Evolutionary conservation across 1,140 invertebrate species (phyloP), one percentile per base, ranked within the genome.

Genomic region (Papilio polyxenes): DNA sequence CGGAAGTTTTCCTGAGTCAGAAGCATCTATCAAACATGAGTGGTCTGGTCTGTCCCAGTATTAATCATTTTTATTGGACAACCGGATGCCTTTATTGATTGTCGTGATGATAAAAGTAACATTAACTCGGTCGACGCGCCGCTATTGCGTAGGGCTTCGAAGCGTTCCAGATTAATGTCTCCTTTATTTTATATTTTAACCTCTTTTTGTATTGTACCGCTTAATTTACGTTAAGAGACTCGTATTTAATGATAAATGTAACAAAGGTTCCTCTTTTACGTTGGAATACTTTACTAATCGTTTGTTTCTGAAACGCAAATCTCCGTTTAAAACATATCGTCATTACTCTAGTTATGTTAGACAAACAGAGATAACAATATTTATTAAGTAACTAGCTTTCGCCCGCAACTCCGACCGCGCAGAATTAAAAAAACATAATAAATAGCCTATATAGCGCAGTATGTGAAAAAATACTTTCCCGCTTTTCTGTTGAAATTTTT

Each of bases 1-100:
- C 77, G 56, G 78, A 78, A 83, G 75, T 85, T 81, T 51, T 83
- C 78, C 51, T 81, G 81, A 82, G 81, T 87, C 84, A 83, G 84
- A 83, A 72, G 76, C 85, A 90, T 91, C 87, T 88, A 91, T 91
- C 87, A 91, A 82, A 74, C 69, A 75, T 75, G 88, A 88, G 84
- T 87, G 87, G 87, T 85, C 87, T 87, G 87, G 87, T 85, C 87
- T 88, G 83, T 83, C 81, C 75, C 80, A 77, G 82, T 88, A 90
- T 91, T 90, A 90, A 91, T 91, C 90, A 91, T 89, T 91, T 91
- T 91, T 91, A 91, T 91, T 89, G 87, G 87, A 87, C 89, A 82
- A 83, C 82, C 86, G 86, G 86, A 86, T 83, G 85, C 85, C 85
- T 89, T 89, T 89, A 89, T 89, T 89, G 89, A 90, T 91, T 90